A percentile compares a stretch with the other conserved stretches of the same genome.
phyloP scores from a whole-genome alignment of 2,113 vertebrate species.

The Trichomycterus rosablanca region DNA sequence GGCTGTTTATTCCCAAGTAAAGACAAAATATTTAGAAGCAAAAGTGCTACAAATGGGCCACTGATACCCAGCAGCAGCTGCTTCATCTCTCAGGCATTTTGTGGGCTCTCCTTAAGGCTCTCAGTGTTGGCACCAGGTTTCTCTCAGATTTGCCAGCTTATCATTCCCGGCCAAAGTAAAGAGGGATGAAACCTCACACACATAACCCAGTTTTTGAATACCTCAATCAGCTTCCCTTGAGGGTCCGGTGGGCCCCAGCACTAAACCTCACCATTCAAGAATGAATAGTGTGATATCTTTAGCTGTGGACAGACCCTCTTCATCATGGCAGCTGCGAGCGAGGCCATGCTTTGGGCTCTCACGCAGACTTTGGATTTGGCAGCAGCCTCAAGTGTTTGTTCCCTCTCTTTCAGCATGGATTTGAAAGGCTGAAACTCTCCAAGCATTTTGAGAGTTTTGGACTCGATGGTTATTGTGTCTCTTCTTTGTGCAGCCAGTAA shows the following conservation, averaged over 20 bases:
- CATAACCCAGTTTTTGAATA: not conserved
- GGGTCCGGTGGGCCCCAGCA: not conserved
- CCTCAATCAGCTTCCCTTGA: slow-evolving; percentile 25
- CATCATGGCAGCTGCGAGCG: not conserved
- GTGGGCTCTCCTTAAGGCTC: slow-evolving; percentile 36
- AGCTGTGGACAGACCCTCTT: slow-evolving; percentile 18
- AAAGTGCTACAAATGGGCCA: slow-evolving; percentile 1
- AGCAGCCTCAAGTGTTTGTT: slow-evolving; percentile 31
- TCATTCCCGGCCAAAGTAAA: slow-evolving; percentile 8
- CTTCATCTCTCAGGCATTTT: slow-evolving; percentile 9
- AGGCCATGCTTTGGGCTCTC: slow-evolving; percentile 8
- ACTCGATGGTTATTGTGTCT: slow-evolving; percentile 29
- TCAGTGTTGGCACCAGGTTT: not conserved
- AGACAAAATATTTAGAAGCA: not conserved
- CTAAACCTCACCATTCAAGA: not conserved
- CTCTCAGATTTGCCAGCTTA: slow-evolving; percentile 8
- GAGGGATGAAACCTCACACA: slow-evolving; percentile 11
- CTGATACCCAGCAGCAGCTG: slow-evolving; percentile 7
- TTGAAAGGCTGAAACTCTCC: slow-evolving; percentile 35
- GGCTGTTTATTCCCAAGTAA: too few relatives aligned
- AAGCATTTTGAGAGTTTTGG: slow-evolving; percentile 27
- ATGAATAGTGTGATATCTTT: slow-evolving; percentile 7
- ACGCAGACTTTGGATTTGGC: slow-evolving; percentile 34
- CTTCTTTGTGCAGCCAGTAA: slow-evolving; percentile 27
- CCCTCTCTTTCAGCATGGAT: slow-evolving; percentile 25